These are phyloP conservation scores for Channallabes apus DNA, from an alignment of 2,797 vertebrate species.

Conservation along the genomic window DNA sequence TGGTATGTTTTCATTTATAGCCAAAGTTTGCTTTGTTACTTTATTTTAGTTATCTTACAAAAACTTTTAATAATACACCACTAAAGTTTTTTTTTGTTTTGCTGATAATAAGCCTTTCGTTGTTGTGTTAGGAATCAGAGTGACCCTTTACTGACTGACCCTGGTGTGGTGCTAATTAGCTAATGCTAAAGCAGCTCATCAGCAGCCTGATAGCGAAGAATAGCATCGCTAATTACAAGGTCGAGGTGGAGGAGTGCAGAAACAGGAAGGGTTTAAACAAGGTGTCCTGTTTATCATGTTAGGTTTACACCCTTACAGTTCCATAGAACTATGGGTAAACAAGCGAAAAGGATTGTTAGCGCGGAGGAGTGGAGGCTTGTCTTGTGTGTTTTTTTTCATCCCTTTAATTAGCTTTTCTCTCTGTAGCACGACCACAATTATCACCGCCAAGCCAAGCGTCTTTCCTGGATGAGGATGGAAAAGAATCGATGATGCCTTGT, in stretches of 20 bases:
- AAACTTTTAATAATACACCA: not conserved
- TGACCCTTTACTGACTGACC: not conserved
- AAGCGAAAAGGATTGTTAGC: not conserved
- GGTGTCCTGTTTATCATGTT: not conserved
- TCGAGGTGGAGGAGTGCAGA: constrained; percentile 18
- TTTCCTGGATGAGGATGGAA: constrained; percentile 68
- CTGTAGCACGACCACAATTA: constrained; percentile 21
- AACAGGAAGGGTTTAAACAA: constrained; percentile 33
- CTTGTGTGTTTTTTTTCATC: not conserved
- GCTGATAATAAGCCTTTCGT: not conserved
- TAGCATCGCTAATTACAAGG: constrained; percentile 28
- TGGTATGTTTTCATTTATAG: not conserved
- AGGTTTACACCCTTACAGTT: not conserved
- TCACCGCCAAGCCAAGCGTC: constrained; percentile 62
- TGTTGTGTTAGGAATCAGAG: not conserved
- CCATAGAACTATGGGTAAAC: not conserved
- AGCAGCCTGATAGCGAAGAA: constrained; percentile 27
- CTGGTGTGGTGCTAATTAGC: constrained; percentile 3
- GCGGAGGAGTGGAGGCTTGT: constrained; percentile 2
- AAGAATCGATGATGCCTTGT: constrained; percentile 66
- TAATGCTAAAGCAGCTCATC: not conserved
- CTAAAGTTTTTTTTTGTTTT: constrained; percentile 2
- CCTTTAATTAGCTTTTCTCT: constrained; percentile 46
- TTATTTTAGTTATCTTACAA: not conserved
- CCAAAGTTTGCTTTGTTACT: not conserved